A percentile compares a stretch with the other conserved stretches of the same genome.
phyloP scores from a whole-genome alignment of 1,140 invertebrate species.

The Drosophila lacertosa region DNA sequence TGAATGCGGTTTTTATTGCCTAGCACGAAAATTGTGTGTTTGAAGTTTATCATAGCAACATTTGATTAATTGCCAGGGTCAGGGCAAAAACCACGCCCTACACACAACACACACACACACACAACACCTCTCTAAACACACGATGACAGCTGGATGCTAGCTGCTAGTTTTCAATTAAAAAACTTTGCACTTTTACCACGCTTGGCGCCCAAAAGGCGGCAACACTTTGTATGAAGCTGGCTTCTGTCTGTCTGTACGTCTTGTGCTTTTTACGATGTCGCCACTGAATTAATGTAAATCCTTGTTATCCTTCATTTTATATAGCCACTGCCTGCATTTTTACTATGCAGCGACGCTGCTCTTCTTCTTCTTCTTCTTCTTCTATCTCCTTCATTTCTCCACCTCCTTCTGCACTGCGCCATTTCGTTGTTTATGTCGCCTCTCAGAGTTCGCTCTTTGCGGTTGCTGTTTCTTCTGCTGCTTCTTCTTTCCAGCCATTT shows the following conservation, averaged over 20 bases:
- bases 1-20: slow-evolving; percentile 44
- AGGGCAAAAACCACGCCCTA: slow-evolving; percentile 14
- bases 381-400: not conserved
- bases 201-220: slow-evolving; percentile 3
- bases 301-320: slow-evolving; percentile 61
- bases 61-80: slow-evolving; percentile 51
- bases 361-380: not conserved
- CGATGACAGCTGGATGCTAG: slow-evolving; percentile 30
- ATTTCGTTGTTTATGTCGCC: slow-evolving; percentile 42
- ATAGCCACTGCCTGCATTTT: slow-evolving; percentile 46
- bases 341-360: slow-evolving; percentile 28
- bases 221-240: slow-evolving; percentile 24
- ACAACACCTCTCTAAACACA: not conserved
- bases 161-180: slow-evolving; percentile 56
- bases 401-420: slow-evolving; percentile 38
- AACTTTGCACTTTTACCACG: slow-evolving; percentile 40
- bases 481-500: slow-evolving; percentile 23
- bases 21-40: not conserved
- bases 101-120: not conserved
- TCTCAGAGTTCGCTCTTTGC: slow-evolving; percentile 23
- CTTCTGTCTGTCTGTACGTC: slow-evolving; percentile 3
- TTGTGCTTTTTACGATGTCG: slow-evolving; percentile 39
- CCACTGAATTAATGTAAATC: slow-evolving; percentile 58
- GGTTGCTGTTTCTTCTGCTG: too few species aligned
- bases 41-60: slow-evolving; percentile 46